Evolutionary conservation across 2,797 vertebrate species (phyloP).

Genomic region (Fringilla coelebs): DNA sequence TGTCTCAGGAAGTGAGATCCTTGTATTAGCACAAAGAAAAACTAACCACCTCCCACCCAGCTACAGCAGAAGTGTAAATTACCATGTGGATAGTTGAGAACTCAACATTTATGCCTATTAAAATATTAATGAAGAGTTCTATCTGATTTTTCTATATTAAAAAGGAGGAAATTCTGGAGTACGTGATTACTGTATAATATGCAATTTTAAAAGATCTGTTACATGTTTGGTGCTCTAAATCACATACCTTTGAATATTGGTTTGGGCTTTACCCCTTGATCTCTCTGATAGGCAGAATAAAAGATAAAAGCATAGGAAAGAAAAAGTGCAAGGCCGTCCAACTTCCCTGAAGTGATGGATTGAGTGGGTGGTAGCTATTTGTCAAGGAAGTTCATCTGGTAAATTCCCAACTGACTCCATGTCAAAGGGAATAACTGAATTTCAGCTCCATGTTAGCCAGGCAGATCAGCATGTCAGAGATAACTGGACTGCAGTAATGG

Average conservation of each 20-base stretch:
- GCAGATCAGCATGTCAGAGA: slow-evolving; percentile 7
- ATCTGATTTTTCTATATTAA: background rate
- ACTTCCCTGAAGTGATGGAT: slow-evolving; percentile 24
- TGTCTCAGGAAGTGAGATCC: slow-evolving; percentile 24
- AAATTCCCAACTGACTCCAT: slow-evolving; percentile 17
- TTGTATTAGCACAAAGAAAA: slow-evolving; percentile 37
- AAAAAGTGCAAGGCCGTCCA: background rate
- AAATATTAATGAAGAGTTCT: slow-evolving; percentile 50
- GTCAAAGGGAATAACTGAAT: slow-evolving; percentile 35
- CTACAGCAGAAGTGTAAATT: slow-evolving; percentile 24
- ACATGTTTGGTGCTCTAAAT: background rate
- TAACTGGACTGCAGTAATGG: background rate
- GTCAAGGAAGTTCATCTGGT: slow-evolving; percentile 40
- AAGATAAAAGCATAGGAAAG: background rate
- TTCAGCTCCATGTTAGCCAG: background rate
- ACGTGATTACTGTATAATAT: background rate
- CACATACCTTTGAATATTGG: background rate
- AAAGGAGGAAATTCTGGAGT: background rate
- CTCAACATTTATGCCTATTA: slow-evolving; percentile 27
- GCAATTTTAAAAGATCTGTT: background rate
- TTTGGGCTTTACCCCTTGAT: background rate
- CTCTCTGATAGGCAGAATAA: slow-evolving; percentile 19
- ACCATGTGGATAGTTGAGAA: slow-evolving; percentile 23
- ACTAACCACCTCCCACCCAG: slow-evolving; percentile 45
- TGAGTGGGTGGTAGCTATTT: slow-evolving; percentile 34